A percentile compares a stretch with the other conserved stretches of the same genome.
Evolutionary conservation across 2,888 invertebrate genomes (phyloP).

Genomic region (Xestobium rufovillosum): DNA sequence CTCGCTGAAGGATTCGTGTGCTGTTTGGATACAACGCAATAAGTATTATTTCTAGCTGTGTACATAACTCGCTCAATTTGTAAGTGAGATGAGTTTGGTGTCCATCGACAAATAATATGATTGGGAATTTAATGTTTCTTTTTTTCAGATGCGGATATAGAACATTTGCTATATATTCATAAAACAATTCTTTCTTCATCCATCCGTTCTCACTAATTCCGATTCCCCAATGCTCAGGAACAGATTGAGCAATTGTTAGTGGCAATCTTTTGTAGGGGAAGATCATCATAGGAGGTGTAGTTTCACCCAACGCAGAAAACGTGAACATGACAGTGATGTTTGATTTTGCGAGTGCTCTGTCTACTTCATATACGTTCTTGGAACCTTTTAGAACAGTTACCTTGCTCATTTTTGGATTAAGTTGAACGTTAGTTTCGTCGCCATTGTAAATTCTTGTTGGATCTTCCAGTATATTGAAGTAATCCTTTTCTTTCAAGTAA

Average conservation of each 20-base stretch:
- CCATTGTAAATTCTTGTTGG: conserved; percentile 31
- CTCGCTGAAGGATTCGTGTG: conserved; percentile 25
- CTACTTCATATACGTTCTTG: conserved; percentile 30
- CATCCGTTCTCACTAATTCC: conserved; percentile 21
- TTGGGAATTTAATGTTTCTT: conserved; percentile 23
- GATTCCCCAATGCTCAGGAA: conserved; percentile 31
- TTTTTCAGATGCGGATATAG: conserved; percentile 29
- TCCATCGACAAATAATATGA: conserved; percentile 35
- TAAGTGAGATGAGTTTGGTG: conserved; percentile 7
- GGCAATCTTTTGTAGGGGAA: conserved; percentile 8
- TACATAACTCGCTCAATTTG: conserved; percentile 9
- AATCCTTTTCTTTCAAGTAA: conserved; percentile 1
- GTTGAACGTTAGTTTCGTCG: conserved; percentile 33
- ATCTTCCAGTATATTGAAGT: not conserved
- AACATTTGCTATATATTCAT: conserved; percentile 33
- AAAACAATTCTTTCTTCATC: conserved; percentile 23
- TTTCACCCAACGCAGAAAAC: conserved; percentile 26
- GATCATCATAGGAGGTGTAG: conserved; percentile 19
- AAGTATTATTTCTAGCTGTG: conserved; percentile 17
- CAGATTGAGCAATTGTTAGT: conserved; percentile 13
- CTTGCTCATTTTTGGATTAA: conserved; percentile 32
- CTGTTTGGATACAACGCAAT: conserved; percentile 24
- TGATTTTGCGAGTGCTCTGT: conserved; percentile 27
- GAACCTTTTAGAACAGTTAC: conserved; percentile 19
- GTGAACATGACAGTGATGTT: conserved; percentile 30